These are phyloP conservation scores for Phaethon lepturus DNA, from an alignment of 2,113 vertebrate genomes.

Conservation along the genomic window DNA sequence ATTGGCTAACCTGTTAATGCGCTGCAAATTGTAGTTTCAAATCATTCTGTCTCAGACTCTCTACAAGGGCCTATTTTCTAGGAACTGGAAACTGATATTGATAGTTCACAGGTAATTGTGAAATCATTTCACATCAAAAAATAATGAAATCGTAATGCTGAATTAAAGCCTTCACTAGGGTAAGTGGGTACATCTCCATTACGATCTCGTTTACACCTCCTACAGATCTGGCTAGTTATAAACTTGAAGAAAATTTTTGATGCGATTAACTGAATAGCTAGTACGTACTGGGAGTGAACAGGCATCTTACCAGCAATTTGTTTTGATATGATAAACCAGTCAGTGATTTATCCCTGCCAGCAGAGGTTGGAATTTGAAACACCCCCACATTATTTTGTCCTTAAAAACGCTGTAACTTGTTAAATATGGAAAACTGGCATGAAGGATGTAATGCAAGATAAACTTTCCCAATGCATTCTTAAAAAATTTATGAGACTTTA, in stretches of 20 bases:
- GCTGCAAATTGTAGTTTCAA: neutral
- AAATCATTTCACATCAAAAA: neutral
- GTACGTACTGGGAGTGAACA: neutral
- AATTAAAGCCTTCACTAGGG: neutral
- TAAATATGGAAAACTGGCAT: conserved; percentile 1
- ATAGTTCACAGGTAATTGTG: neutral
- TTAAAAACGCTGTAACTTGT: neutral
- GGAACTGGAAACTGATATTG: neutral
- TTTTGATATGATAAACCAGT: neutral
- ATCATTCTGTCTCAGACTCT: neutral
- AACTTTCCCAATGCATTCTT: neutral
- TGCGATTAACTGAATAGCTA: neutral
- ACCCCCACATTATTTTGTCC: neutral
- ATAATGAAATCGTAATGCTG: accelerated
- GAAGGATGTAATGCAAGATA: neutral
- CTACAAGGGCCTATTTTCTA: neutral
- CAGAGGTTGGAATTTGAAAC: neutral
- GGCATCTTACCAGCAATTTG: neutral
- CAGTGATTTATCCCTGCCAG: neutral
- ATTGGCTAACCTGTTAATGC: neutral
- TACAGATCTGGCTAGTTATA: neutral
- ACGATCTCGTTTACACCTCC: neutral
- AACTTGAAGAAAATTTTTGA: neutral
- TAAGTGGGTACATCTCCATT: neutral
- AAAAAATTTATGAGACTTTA: neutral